Base-by-base conservation (phyloP, 2,113 vertebrate genomes). In the Ageneiosus marmoratus region DNA sequence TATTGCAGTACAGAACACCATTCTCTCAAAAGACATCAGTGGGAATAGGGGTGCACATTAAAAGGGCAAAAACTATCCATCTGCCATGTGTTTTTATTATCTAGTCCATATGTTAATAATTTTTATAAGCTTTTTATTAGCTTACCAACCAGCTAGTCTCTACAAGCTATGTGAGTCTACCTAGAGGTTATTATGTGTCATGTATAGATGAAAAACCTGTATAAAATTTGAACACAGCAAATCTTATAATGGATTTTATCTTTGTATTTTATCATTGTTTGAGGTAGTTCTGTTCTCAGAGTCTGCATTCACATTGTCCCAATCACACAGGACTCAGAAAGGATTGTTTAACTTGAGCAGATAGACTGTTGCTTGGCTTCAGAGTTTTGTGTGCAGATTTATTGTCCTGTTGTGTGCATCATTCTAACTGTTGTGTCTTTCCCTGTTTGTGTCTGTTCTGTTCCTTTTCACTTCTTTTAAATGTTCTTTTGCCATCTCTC, bases 381-480 rank as follows among this genome's bases (percentile, higher is more conserved):
- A 70, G 13, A 41, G 32, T 56, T n/a, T 55, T n/a, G 9, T 74
- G 44, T 58, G 24, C 60, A 85, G 77, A 74, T 80, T 55, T 77
- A 78, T 27, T 67, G 81, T 69, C 70, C 79, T 34, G 65, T 69
- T 67, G 69, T 76, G 51, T 76, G 81, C 70, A 76, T 77, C 77
- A 41, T 76, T 75, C 77, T 84, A 84, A 87, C 67, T 58, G 74
- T 87, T 84, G 81, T 72, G 63, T 67, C 55, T 84, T 84, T 75
- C 32, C 44, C 34, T 81, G 70, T 84, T 67, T 72, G 73, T 73
- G 34, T 80, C 46, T 85, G 37, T 78, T 20, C 70, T 72, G 32
- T 80, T 84, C 46, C 60, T 41, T 74, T 73, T 32, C 37, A 58
- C 10, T 60, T 60, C n/a, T 74, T 73, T 74, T 50, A 4, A 73